Evolutionary conservation across 1,140 invertebrate species (phyloP), one percentile per base, ranked within the genome.

Genomic region (Agrilus planipennis): DNA sequence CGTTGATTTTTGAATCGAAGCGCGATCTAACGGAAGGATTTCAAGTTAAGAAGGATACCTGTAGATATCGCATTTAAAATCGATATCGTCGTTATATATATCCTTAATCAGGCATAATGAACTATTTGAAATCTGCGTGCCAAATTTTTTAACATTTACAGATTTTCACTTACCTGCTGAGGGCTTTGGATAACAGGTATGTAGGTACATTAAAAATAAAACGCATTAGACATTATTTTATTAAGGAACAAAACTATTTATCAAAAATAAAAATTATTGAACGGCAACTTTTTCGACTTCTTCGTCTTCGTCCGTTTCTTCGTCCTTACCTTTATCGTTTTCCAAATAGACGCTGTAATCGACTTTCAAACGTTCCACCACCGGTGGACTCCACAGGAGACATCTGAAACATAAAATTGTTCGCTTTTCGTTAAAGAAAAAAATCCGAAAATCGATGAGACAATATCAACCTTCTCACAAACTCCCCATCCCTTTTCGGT

Each of bases 321-420:
- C 52, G 22, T 51, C 48, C 18, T 52, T 42, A 18, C 7, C 14
- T 34, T 34, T 4, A 17, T 7, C 16, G 3, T 17, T 7, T 34
- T 34, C 29, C 7, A 4, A 7, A 51, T 76, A 76, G 2, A 67
- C 50, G 46, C 70, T 70, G 28, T 76, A 67, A 60, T 82, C 67
- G 20, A 86, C 65, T 58, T 76, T 79, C 0, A 84, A 67, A 44
- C 58, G 68, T 58, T 84, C 81, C 4, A 44, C 39, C n/a, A 73
- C 73, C 17, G 74, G 73, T 3, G 70, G 64, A 53, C 72, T 73
- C 25, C 54, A 54, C 39, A 69, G 58, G 10, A 63, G 47, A 49
- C 67, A 70, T 48, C 65, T 70, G 51, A 37, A 42, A 39, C 2
- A 19, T 10, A 16, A 41, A 22, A 30, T 11, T 18, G 12, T 40